Evolutionary conservation across 2,888 invertebrate genomes (phyloP).

Genomic region (Xylota sylvarum): DNA sequence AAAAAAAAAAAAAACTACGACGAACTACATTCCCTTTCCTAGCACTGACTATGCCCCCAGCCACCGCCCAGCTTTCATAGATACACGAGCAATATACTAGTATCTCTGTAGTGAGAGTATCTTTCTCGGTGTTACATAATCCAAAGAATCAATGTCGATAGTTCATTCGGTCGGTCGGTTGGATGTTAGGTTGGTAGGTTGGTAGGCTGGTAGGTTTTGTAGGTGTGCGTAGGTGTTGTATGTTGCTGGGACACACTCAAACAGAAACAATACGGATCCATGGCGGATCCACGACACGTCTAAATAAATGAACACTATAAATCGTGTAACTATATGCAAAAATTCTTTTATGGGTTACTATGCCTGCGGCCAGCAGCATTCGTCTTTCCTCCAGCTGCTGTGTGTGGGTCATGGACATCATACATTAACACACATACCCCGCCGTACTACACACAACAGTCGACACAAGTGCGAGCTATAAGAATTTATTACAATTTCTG

Average conservation of each 20-base stretch:
- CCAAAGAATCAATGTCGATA: conserved; percentile 70
- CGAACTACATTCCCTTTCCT: neutral
- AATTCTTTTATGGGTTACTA: conserved; percentile 71
- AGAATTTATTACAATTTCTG: conserved; percentile 75
- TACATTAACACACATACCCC: conserved; percentile 47
- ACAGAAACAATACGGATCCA: conserved; percentile 40
- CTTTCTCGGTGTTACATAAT: conserved; percentile 49
- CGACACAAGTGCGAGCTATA: conserved; percentile 68
- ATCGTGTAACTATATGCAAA: conserved; percentile 71
- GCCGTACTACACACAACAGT: neutral
- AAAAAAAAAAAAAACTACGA: conserved; percentile 27
- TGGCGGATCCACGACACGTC: conserved; percentile 65
- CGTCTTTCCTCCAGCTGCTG: conserved; percentile 53
- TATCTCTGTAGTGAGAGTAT: conserved; percentile 13
- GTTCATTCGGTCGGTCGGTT: conserved; percentile 20
- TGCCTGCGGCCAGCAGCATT: conserved; percentile 60
- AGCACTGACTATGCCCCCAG: neutral
- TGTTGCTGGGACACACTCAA: conserved; percentile 33
- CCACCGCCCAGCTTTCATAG: neutral
- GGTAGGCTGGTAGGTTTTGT: neutral
- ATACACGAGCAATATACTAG: conserved; percentile 34
- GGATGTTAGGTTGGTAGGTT: neutral
- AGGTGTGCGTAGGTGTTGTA: conserved; percentile 21
- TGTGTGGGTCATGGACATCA: conserved; percentile 68
- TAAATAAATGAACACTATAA: conserved; percentile 75